Conservation (phyloP, 2,113 vertebrate genomes). For the Hucho hucho region DNA sequence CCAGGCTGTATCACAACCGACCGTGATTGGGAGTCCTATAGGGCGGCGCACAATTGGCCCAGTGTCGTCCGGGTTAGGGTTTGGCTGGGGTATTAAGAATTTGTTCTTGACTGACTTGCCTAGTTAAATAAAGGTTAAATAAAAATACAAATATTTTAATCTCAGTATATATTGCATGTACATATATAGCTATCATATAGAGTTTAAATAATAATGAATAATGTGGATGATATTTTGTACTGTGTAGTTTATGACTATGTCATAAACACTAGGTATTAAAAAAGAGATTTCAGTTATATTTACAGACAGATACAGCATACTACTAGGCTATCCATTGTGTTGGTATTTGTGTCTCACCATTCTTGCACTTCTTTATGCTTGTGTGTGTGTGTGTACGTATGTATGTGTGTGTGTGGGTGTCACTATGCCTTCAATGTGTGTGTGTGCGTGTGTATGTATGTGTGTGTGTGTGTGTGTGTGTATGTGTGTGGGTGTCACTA, state of each 20-base stretch:
- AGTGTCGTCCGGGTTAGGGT: no score
- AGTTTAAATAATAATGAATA: not conserved
- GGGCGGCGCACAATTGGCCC: no score
- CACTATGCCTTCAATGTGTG: no score
- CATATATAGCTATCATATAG: not conserved
- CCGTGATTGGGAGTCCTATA: no score
- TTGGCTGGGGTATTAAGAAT: no score
- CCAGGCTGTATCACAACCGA: no score
- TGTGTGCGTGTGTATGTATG: conserved; percentile 1
- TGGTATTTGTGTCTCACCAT: conserved; percentile 8
- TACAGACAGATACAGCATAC: not conserved
- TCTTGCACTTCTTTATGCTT: conserved; percentile 6
- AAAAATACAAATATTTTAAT: not conserved
- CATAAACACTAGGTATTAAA: no score
- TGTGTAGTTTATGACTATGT: no score
- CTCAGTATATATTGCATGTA: not conserved
- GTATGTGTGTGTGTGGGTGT: not conserved
- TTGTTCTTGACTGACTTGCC: no score
- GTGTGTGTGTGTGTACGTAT: conserved; percentile 11
- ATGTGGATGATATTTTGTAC: no score
- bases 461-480: not conserved
- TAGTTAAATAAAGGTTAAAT: no score
- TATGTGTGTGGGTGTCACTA: not conserved
- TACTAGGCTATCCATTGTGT: not conserved
- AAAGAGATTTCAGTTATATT: not conserved